A percentile compares a stretch with the other conserved stretches of the same genome.
phyloP scores from a whole-genome alignment of 2,888 invertebrate species.

The Marasmarcha lunaedactyla region DNA sequence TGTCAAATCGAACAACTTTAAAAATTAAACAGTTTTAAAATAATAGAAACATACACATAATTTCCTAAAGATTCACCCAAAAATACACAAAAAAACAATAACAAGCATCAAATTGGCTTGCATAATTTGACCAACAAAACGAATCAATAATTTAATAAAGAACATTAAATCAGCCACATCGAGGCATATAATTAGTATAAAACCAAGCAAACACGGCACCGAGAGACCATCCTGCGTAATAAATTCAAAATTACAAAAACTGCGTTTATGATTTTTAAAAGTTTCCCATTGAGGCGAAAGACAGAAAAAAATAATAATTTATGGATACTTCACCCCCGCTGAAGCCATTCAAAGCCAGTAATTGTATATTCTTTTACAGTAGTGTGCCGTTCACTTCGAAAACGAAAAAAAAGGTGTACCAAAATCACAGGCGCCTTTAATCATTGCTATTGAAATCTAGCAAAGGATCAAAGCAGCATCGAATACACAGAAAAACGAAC shows the following conservation, averaged over 20 bases:
- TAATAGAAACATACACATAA: too few relatives aligned
- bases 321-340: slow-evolving; percentile 69
- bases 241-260: slow-evolving; percentile 24
- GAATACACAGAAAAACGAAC: slow-evolving; percentile 44
- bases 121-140: too few relatives aligned
- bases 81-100: too few relatives aligned
- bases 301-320: slow-evolving; percentile 59
- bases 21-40: too few relatives aligned
- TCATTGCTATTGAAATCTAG: slow-evolving; percentile 70
- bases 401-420: slow-evolving; percentile 56
- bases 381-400: slow-evolving; percentile 65
- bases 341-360: slow-evolving; percentile 68
- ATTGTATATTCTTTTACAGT: slow-evolving; percentile 72
- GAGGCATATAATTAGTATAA: slow-evolving; percentile 37
- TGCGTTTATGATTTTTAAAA: slow-evolving; percentile 59
- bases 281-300: slow-evolving; percentile 37
- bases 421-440: slow-evolving; percentile 71
- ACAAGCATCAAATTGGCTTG: too few relatives aligned
- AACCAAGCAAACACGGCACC: not conserved
- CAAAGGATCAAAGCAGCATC: slow-evolving; percentile 59
- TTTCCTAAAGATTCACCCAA: too few relatives aligned
- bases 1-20: too few relatives aligned
- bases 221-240: slow-evolving; percentile 25
- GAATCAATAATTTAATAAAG: too few relatives aligned
- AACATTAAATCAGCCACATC: slow-evolving; percentile 16